Evolutionary conservation across 2,113 vertebrate species (phyloP).

Genomic region (Actenoides lindsayi): DNA sequence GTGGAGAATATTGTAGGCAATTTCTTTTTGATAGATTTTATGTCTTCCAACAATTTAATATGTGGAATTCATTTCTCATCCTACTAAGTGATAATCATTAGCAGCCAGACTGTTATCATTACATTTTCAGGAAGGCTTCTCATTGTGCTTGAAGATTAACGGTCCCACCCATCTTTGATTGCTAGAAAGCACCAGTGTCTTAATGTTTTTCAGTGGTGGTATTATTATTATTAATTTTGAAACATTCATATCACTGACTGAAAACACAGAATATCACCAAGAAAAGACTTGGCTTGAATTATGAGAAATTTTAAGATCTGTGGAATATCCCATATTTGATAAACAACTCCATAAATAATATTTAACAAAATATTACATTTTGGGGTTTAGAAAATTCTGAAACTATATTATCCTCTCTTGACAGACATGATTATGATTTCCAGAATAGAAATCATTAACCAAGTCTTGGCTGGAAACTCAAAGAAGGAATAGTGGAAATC

Average conservation of each 20-base stretch:
- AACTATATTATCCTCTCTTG: background rate
- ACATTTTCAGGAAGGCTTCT: background rate
- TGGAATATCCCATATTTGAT: background rate
- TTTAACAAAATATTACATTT: background rate
- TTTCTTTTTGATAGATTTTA: background rate
- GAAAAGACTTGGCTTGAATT: background rate
- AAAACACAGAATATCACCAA: background rate
- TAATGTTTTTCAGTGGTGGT: background rate
- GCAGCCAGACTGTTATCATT: background rate
- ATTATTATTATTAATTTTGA: background rate
- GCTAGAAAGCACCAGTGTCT: background rate
- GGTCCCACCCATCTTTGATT: background rate
- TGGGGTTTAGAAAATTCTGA: rapidly evolving
- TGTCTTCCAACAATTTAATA: background rate
- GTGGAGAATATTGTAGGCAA: background rate
- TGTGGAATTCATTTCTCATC: background rate
- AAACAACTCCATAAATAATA: background rate
- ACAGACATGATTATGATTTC: background rate
- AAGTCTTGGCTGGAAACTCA: background rate
- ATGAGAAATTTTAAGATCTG: background rate
- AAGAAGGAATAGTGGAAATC: background rate
- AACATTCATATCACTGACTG: background rate
- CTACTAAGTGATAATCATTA: background rate
- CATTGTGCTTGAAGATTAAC: background rate
- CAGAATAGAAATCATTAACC: background rate